A percentile compares a stretch with the other conserved stretches of the same genome.
These are phyloP conservation scores for Melanocharis versteri DNA, from an alignment of 2,113 vertebrate species.

Conservation along the genomic window DNA sequence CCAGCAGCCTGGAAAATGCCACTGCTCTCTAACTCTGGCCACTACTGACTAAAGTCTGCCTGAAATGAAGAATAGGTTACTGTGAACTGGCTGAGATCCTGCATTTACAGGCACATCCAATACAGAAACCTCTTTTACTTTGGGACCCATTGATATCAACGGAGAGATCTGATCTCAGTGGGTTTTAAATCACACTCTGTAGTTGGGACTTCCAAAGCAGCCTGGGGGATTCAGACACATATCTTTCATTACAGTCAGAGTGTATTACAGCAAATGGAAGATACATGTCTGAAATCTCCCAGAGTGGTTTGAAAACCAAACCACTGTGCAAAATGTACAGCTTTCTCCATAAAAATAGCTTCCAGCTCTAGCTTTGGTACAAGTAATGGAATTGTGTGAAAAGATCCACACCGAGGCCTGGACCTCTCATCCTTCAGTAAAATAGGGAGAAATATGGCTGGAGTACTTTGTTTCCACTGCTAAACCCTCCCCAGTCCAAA, in stretches of 20 bases:
- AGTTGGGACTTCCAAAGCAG: background rate
- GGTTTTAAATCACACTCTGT: background rate
- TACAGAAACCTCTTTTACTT: background rate
- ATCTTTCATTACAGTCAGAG: background rate
- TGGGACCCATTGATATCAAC: background rate
- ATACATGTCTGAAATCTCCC: slow-evolving; percentile 10
- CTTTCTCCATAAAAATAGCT: background rate
- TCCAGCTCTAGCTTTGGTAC: background rate
- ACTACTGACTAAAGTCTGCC: background rate
- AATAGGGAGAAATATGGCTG: background rate
- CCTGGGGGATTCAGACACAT: background rate
- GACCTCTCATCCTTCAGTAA: background rate
- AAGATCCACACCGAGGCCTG: background rate
- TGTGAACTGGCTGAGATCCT: background rate
- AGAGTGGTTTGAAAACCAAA: slow-evolving; percentile 19
- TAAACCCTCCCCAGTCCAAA: background rate
- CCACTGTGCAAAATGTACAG: background rate
- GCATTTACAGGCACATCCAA: background rate
- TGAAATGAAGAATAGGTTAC: background rate
- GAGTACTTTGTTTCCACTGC: background rate
- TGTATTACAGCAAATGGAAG: slow-evolving; percentile 18
- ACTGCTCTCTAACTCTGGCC: background rate
- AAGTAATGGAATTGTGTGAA: background rate
- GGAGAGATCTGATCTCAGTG: background rate
- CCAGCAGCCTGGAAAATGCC: background rate